These are phyloP conservation scores for Drosophila eugracilis DNA, from an alignment of 1,140 invertebrate species.

Conservation along the genomic window DNA sequence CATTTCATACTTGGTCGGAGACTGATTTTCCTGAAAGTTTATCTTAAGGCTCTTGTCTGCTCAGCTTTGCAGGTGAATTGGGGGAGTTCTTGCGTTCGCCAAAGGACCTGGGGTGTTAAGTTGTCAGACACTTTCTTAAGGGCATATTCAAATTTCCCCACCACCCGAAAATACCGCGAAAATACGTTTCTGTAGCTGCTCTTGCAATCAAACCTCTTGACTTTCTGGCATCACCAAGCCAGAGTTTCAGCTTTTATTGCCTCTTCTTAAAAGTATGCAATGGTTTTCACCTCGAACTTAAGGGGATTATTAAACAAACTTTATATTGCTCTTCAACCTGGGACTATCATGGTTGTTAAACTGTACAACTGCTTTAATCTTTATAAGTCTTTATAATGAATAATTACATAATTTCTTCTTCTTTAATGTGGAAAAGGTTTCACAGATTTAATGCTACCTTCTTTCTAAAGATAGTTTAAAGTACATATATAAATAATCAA, in stretches of 20 bases:
- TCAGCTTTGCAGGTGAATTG: constrained; percentile 29
- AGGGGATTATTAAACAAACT: constrained; percentile 6
- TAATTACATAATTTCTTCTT: no score
- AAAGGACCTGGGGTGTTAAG: constrained; percentile 5
- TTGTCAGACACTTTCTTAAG: constrained; percentile 16
- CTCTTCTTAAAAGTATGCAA: constrained; percentile 61
- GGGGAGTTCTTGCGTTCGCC: not conserved
- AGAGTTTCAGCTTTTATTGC: constrained; percentile 17
- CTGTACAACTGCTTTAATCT: no score
- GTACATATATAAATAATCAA: no score
- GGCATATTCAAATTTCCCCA: constrained; percentile 18
- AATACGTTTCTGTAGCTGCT: constrained; percentile 5
- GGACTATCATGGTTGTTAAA: no score
- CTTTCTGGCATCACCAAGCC: constrained; percentile 58
- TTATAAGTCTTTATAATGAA: no score
- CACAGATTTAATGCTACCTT: no score
- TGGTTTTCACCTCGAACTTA: not conserved
- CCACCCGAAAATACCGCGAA: not conserved
- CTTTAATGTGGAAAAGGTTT: no score
- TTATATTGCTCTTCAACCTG: not conserved
- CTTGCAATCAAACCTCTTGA: constrained; percentile 5
- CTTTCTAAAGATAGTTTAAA: no score
- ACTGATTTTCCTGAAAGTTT: constrained; percentile 31
- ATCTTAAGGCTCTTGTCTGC: constrained; percentile 6
- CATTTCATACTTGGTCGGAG: not conserved